Conservation (phyloP, 2,113 vertebrate species). For the Carassius auratus region DNA sequence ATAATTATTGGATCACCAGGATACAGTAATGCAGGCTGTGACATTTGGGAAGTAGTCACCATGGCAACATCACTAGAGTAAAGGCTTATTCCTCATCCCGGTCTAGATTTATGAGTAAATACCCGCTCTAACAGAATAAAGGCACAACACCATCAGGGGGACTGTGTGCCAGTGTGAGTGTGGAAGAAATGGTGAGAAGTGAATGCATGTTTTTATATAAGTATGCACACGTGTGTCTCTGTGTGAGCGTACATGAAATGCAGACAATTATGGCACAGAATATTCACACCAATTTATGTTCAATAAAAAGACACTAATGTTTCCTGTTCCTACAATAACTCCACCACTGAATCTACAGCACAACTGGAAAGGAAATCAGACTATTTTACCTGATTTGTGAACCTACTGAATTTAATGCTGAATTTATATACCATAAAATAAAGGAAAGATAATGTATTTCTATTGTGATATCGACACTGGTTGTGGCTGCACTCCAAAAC, state of each 20-base stretch:
- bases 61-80: slow-evolving; percentile 53
- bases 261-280: slow-evolving; percentile 1
- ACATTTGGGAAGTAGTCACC: slow-evolving; percentile 60
- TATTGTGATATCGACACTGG: neutral
- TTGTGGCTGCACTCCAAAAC: neutral
- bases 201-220: slow-evolving; percentile 16
- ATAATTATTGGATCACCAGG: slow-evolving; percentile 59
- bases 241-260: neutral
- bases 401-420: neutral
- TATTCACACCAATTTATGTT: slow-evolving; percentile 4
- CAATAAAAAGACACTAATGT: slow-evolving; percentile 10
- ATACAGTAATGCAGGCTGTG: slow-evolving; percentile 56
- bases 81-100: slow-evolving; percentile 49
- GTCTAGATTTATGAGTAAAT: slow-evolving; percentile 56
- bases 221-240: neutral
- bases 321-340: neutral
- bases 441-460: neutral
- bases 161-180: neutral
- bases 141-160: slow-evolving; percentile 28
- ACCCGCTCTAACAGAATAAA: slow-evolving; percentile 46
- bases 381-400: neutral
- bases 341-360: neutral
- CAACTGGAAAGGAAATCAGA: neutral
- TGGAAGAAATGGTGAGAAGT: neutral
- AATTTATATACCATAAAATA: neutral